Conservation (phyloP, 2,113 vertebrate species). For the Ptilorrhoa leucosticta region DNA sequence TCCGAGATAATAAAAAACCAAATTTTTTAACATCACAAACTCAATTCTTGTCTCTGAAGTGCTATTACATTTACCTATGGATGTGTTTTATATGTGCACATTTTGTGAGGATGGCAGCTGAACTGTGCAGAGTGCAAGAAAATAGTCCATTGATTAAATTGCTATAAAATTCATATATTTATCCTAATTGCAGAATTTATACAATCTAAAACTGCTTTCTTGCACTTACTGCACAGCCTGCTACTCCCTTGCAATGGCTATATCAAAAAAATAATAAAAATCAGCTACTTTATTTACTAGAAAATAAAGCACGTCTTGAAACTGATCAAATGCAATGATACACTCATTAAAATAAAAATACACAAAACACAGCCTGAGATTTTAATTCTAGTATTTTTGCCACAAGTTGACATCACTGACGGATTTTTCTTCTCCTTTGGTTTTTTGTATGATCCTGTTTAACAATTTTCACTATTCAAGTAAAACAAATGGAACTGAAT, state of each 20-base stretch:
- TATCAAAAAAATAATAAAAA: background rate
- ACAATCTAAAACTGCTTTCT: background rate
- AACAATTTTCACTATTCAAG: slow-evolving; percentile 36
- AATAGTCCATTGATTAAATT: background rate
- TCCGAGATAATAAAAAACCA: background rate
- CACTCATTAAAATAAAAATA: slow-evolving; percentile 38
- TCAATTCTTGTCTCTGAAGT: background rate
- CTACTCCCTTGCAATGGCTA: background rate
- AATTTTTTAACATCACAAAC: background rate
- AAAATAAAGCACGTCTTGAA: slow-evolving; percentile 14
- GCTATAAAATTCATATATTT: background rate
- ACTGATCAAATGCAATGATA: slow-evolving; percentile 1
- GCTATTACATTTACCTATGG: background rate
- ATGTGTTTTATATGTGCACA: background rate
- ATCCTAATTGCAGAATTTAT: background rate
- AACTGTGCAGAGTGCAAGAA: background rate
- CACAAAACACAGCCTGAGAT: slow-evolving; percentile 58
- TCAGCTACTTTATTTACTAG: background rate
- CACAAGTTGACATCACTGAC: background rate
- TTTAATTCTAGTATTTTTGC: slow-evolving; percentile 37
- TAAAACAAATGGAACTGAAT: slow-evolving; percentile 44
- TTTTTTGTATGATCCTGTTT: slow-evolving; percentile 5
- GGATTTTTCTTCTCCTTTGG: slow-evolving; percentile 48
- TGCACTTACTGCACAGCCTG: background rate
- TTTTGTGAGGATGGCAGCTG: background rate